Percentiles rank a stretch among this genome's conserved stretches.
These are phyloP conservation scores for Perdita meconis DNA, from an alignment of 2,888 invertebrate genomes.

Conservation along the genomic window DNA sequence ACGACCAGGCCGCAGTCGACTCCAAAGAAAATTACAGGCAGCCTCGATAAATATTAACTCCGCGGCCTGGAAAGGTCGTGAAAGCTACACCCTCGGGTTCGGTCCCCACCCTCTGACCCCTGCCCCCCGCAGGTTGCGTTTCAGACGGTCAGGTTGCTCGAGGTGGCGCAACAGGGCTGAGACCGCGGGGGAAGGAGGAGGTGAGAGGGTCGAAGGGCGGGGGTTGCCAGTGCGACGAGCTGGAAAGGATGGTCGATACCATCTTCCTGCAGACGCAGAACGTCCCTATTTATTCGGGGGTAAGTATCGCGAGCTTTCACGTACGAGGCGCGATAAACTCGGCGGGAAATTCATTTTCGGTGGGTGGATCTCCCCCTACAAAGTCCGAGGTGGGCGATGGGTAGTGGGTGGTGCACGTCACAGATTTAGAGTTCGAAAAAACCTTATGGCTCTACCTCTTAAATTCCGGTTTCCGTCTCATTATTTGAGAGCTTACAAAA, in stretches of 20 bases:
- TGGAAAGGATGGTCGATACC: constrained; percentile 66
- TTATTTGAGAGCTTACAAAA: no score
- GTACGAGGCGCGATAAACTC: constrained; percentile 16
- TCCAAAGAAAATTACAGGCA: constrained; percentile 68
- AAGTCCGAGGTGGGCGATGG: no score
- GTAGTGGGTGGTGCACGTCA: no score
- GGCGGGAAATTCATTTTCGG: background rate
- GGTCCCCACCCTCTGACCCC: constrained; percentile 30
- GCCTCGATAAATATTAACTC: constrained; percentile 73
- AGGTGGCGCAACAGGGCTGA: constrained; percentile 48
- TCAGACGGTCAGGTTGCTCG: constrained; percentile 55
- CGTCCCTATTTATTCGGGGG: constrained; percentile 68
- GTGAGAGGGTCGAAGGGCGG: background rate
- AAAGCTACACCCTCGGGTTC: constrained; percentile 58
- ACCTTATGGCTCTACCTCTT: no score
- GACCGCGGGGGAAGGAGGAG: background rate
- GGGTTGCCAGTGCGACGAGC: constrained; percentile 48
- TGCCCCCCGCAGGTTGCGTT: constrained; percentile 36
- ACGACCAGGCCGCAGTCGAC: constrained; percentile 30
- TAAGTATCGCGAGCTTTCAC: constrained; percentile 55
- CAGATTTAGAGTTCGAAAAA: no score
- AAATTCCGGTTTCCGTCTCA: no score
- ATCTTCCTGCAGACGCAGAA: constrained; percentile 54
- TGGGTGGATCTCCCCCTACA: background rate
- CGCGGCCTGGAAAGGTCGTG: constrained; percentile 60